Percentiles rank a stretch among this genome's conserved stretches.
Evolutionary conservation across 2,113 vertebrate genomes (phyloP).

Genomic region (Ranitomeya imitator): DNA sequence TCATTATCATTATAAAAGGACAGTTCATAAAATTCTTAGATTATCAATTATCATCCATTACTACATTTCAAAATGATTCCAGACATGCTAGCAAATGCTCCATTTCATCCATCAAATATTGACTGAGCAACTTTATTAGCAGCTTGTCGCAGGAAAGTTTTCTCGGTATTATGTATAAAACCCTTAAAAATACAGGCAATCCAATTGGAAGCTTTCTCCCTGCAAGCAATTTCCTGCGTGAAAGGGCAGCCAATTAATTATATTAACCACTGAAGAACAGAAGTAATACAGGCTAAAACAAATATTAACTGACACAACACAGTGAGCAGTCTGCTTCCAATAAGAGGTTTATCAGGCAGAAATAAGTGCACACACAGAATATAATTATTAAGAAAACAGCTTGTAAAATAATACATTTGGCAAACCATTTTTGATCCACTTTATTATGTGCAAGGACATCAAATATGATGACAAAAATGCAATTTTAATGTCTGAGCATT

Average conservation of each 20-base stretch:
- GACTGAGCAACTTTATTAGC: constrained; percentile 37
- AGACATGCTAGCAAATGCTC: constrained; percentile 11
- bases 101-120: constrained; percentile 41
- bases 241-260: constrained; percentile 47
- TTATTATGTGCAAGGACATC: neutral
- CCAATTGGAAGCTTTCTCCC: constrained; percentile 33
- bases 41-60: constrained; percentile 9
- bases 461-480: neutral
- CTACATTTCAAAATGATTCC: neutral
- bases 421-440: neutral
- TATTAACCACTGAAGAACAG: constrained; percentile 36
- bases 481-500: neutral
- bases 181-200: constrained; percentile 10
- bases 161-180: constrained; percentile 13
- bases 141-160: constrained; percentile 9
- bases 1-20: constrained; percentile 7
- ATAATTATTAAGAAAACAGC: neutral
- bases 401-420: constrained; percentile 7
- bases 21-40: constrained; percentile 19
- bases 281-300: constrained; percentile 22
- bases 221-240: constrained; percentile 37
- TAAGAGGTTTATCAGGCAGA: constrained; percentile 24
- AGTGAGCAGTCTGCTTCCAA: neutral
- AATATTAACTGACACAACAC: constrained; percentile 33
- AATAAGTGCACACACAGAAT: neutral